phyloP scores from a whole-genome alignment of 2,888 invertebrate genomes.

The Apocheima hispidaria region DNA sequence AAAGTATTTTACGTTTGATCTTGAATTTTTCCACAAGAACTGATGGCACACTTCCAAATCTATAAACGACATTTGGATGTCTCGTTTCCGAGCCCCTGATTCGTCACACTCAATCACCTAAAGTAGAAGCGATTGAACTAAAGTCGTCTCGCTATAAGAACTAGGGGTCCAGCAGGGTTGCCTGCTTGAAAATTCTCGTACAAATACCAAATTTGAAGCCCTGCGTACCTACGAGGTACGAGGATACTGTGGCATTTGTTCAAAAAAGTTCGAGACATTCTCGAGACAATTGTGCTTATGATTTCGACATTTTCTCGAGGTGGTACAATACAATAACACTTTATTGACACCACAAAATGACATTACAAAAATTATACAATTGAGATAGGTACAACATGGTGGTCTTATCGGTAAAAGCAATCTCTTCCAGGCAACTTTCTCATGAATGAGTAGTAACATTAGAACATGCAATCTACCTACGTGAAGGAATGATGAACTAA shows the following conservation, averaged over 20 bases:
- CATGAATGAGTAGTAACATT: no score
- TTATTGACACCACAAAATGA: no score
- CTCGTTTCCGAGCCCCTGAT: constrained; percentile 22
- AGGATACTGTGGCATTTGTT: not conserved
- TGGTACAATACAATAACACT: no score
- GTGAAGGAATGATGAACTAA: no score
- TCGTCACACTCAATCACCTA: constrained; percentile 30
- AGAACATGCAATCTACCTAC: no score
- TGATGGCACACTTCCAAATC: constrained; percentile 30
- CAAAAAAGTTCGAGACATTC: not conserved
- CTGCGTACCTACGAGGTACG: not conserved
- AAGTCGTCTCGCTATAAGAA: constrained; percentile 49
- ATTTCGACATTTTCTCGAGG: no score
- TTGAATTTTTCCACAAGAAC: constrained; percentile 22
- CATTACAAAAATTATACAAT: no score
- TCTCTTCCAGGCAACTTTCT: no score
- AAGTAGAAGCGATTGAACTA: constrained; percentile 35
- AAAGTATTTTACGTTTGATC: not conserved
- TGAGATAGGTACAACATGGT: no score
- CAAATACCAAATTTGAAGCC: not conserved
- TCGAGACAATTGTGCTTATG: no score
- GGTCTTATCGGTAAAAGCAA: no score
- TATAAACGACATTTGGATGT: constrained; percentile 21
- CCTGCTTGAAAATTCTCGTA: not conserved
- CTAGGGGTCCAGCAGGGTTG: constrained; percentile 27